Base-by-base conservation (phyloP, 1,140 invertebrate species). In the Micrasema minimum region DNA sequence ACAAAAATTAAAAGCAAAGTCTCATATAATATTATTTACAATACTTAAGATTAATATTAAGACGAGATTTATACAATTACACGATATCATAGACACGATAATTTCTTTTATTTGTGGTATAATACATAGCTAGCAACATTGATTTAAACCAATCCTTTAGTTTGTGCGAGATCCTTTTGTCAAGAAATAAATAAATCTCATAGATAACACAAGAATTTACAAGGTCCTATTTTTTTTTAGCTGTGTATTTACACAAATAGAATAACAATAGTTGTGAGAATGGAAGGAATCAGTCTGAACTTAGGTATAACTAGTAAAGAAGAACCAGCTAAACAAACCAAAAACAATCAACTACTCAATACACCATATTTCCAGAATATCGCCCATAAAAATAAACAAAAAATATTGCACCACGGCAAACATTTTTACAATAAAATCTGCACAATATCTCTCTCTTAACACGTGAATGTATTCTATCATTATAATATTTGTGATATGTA, bases 1-100 rank as follows among this genome's bases (percentile, higher is more conserved):
- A 69, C 53, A 61, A 69, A 61, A 59, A 43, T 69, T 69, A 64
- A 62, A 69, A 69, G 67, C 57, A 45, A 61, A 38, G 45, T 69
- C 55, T 53, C 45, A 46, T 71, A 68, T 69, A 41, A 43, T 71
- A 55, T 46, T 71, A 71, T 71, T 41, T 71, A 71, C 69, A 71
- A 64, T 26, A 26, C 11, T 64, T 48, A 61, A 48, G 20, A 65
- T 53, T 41, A 66, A 50, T 20, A 66, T 57, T 66, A 66, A 55
- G 61, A 64, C 22, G 50, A 65, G 55, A 62, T 70, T 71, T 66
- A 51, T 71, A 66, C 69, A 71, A 66, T 43, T 69, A 46, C 23
- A 23, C 43, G 37, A 66, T 69, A 69, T 23, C 41, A 64, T 62
- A 69, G 67, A 69, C 67, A 69, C 67, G 50, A 69, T 31, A 31